phyloP scores from a whole-genome alignment of 1,140 invertebrate genomes.

The Drosophila seguyi region DNA sequence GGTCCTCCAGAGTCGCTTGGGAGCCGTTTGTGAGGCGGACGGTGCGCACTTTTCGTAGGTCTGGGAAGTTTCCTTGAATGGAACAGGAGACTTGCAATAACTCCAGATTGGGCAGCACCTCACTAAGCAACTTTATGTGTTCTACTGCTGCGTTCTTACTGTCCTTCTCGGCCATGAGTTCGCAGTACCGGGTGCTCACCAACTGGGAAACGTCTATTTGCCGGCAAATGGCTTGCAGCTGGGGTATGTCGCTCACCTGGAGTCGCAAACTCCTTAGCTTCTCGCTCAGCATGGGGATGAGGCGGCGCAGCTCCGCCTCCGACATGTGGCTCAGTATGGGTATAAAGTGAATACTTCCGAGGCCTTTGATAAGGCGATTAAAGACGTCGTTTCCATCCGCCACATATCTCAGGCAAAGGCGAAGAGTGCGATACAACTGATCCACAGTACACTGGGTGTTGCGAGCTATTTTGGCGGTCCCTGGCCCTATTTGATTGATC shows the following conservation, averaged over 20 bases:
- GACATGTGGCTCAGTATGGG: constrained; percentile 4
- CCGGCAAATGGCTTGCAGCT: neutral
- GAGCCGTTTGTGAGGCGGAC: neutral
- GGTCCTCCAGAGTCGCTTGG: constrained; percentile 17
- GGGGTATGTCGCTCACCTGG: constrained; percentile 22
- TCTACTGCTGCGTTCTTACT: no score
- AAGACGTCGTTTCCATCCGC: constrained; percentile 16
- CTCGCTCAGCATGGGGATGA: constrained; percentile 30
- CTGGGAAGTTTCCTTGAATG: constrained; percentile 21
- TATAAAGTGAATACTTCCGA: constrained; percentile 18
- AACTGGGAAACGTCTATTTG: neutral
- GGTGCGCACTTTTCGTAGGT: constrained; percentile 2
- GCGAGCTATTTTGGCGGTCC: neutral
- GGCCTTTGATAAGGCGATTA: neutral
- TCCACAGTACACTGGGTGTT: no score
- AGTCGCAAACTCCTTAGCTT: constrained; percentile 26
- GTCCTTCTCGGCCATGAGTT: neutral
- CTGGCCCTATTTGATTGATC: neutral
- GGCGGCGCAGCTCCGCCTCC: constrained; percentile 9
- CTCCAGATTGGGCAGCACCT: constrained; percentile 32
- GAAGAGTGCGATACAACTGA: constrained; percentile 15
- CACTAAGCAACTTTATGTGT: constrained; percentile 3
- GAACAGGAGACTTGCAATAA: constrained; percentile 13
- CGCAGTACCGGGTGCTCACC: constrained; percentile 1
- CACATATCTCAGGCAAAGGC: constrained; percentile 21